Evolutionary conservation across 2,888 invertebrate species (phyloP).

Genomic region (Brachypalpus laphriformis): DNA sequence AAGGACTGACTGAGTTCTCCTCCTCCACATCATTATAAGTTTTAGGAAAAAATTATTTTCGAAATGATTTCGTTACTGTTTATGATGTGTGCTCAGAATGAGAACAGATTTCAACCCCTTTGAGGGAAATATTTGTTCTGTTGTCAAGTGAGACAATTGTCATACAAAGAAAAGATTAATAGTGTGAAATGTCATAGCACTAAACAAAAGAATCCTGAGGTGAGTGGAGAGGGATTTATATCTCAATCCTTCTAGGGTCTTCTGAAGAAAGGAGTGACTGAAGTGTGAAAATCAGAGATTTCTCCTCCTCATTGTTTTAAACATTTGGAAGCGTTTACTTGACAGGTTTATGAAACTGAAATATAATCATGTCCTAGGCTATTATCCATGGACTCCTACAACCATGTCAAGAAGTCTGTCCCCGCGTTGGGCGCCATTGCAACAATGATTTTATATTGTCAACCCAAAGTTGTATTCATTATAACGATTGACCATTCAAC

Average conservation of each 20-base stretch:
- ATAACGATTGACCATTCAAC: too few species aligned
- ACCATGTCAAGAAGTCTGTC: too few species aligned
- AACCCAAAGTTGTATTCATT: too few species aligned
- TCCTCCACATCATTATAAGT: not conserved
- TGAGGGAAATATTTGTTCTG: not conserved
- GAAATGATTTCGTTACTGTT: not conserved
- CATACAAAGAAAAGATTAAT: not conserved
- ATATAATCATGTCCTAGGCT: too few species aligned
- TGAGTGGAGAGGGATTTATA: not conserved
- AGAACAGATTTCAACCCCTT: not conserved
- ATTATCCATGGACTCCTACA: too few species aligned
- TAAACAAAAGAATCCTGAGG: not conserved
- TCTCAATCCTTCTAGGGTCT: too few species aligned
- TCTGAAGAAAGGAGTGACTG: not conserved
- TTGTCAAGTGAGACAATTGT: not conserved
- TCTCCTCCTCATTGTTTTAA: too few species aligned
- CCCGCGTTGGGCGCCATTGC: too few species aligned
- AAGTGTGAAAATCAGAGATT: too few species aligned
- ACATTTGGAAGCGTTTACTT: too few species aligned
- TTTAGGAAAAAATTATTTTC: not conserved
- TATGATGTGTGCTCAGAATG: not conserved
- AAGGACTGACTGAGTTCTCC: conserved; percentile 1
- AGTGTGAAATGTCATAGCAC: not conserved
- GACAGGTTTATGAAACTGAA: too few species aligned
- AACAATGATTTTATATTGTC: too few species aligned